These are phyloP conservation scores for Oligia latruncula DNA, from an alignment of 2,888 invertebrate genomes.

Conservation along the genomic window DNA sequence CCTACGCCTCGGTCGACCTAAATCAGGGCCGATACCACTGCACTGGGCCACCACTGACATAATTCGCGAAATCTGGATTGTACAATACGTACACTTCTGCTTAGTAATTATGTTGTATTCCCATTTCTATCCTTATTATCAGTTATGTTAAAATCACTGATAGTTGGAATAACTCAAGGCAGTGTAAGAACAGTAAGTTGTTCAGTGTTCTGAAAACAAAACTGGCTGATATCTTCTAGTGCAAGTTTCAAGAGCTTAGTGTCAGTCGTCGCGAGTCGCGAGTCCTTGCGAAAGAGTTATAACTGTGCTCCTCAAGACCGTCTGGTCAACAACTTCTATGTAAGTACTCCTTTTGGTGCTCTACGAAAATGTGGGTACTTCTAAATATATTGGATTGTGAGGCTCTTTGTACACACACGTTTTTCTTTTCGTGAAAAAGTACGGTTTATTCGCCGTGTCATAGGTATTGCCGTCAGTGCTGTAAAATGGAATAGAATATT, in stretches of 20 bases:
- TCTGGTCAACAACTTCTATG: conserved; percentile 45
- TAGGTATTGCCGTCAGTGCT: not conserved
- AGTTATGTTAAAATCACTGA: not conserved
- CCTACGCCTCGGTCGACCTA: not conserved
- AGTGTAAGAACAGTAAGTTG: conserved; percentile 20
- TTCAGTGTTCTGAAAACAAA: conserved; percentile 32
- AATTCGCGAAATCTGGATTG: not conserved
- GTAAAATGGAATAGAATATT: not conserved
- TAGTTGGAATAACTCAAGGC: not conserved
- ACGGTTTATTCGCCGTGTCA: no score
- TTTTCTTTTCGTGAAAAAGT: no score
- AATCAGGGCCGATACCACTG: not conserved
- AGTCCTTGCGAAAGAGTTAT: conserved; percentile 48
- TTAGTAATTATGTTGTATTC: not conserved
- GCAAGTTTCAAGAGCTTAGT: conserved; percentile 55
- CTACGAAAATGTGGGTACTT: not conserved
- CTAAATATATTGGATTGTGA: not conserved
- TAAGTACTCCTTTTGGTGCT: conserved; percentile 6
- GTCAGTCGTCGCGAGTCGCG: conserved; percentile 37
- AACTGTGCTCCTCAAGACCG: conserved; percentile 30
- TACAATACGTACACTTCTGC: not conserved
- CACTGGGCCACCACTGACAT: not conserved
- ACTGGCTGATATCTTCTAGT: conserved; percentile 33
- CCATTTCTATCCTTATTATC: not conserved
- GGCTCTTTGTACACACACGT: not conserved